These are phyloP conservation scores for Parelbella ahira DNA, from an alignment of 2,888 invertebrate species.

Conservation along the genomic window DNA sequence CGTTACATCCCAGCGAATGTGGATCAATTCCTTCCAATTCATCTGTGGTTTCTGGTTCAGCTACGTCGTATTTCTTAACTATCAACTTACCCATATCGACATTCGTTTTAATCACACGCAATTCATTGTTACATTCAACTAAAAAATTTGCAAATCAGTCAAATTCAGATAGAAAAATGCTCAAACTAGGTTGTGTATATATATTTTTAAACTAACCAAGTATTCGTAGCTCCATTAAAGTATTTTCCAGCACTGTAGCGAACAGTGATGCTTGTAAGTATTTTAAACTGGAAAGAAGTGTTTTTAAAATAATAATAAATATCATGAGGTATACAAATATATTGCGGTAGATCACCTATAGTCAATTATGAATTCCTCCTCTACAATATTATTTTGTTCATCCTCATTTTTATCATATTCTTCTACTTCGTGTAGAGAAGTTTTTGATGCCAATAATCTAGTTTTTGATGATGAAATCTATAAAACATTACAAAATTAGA, in stretches of 20 bases:
- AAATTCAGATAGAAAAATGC: too few species aligned
- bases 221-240: conserved; percentile 39
- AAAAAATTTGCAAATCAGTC: too few species aligned
- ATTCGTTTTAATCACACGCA: conserved; percentile 35
- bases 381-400: neutral
- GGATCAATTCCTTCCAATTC: conserved; percentile 37
- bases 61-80: conserved; percentile 34
- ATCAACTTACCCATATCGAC: conserved; percentile 35
- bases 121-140: conserved; percentile 41
- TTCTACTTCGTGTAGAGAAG: neutral
- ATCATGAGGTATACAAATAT: too few species aligned
- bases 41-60: conserved; percentile 32
- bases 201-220: conserved; percentile 35
- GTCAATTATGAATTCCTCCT: neutral
- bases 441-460: conserved; percentile 3
- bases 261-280: conserved; percentile 38
- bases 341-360: too few species aligned
- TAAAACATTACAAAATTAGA: too few species aligned
- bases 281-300: conserved; percentile 32
- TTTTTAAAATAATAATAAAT: neutral
- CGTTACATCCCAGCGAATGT: conserved; percentile 30
- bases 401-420: neutral
- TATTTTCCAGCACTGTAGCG: conserved; percentile 41
- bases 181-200: too few species aligned
- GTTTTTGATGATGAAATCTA: too few species aligned